Evolutionary conservation across 1,140 invertebrate genomes (phyloP), one percentile per base, ranked within the genome.

Genomic region (Listronotus oregonensis): DNA sequence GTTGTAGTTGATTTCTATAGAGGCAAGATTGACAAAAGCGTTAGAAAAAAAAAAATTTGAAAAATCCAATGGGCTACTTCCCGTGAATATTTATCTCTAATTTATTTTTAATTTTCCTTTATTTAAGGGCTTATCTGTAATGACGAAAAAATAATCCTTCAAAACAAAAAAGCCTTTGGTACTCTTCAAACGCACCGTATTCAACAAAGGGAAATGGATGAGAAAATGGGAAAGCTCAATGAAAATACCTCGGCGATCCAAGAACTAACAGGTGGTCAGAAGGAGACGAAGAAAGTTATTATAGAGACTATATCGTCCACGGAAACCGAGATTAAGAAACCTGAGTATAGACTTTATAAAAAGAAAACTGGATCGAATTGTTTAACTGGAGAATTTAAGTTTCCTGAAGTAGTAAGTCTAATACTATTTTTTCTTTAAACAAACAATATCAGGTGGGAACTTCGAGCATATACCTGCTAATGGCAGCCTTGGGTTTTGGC

Each of bases 171-270:
- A 71, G 82, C 80, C 44, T 85, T 93, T 68, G 93, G 93, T 0
- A 87, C 81, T 34, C 73, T 94, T 14, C 87, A 91, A 49, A 77
- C 85, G 11, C 90, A 92, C 75, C 85, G 84, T 68, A 88, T 92
- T 64, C 85, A 89, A 75, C 86, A 89, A 68, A 80, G 87, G 47
- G 84, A 88, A 74, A 77, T 86, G 3, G 76, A 85, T 69, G 78
- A 79, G 50, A 78, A 81, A 71, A 79, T 82, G 56, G 73, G 71
- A 68, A 77, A 56, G 60, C 42, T 52, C 21, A 54, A 15, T 21
- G 40, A 57, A 49, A 50, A 40, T 31, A 52, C 71, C 18, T 52
- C 57, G n/a, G 3, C 55, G n/a, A 18, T 56, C 82, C 68, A 76
- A 81, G 65, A 78, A 84, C 60, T 77, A 82, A 49, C 75, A 78